A percentile compares a stretch with the other conserved stretches of the same genome.
Conservation (phyloP, 1,140 invertebrate genomes). For the Danaus melanippus region DNA sequence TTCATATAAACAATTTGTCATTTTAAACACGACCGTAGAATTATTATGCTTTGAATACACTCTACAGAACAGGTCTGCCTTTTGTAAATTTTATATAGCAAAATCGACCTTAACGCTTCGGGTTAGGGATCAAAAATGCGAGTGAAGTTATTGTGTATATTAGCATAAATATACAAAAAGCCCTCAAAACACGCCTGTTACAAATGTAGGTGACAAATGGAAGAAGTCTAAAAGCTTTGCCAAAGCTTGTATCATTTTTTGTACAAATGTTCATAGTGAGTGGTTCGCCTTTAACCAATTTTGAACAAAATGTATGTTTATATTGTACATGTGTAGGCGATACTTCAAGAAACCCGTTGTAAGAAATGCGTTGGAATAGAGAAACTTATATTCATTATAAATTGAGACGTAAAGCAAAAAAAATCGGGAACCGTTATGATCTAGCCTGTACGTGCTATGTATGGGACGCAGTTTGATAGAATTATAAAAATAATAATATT, state of each 20-base stretch:
- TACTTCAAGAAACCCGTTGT: no score
- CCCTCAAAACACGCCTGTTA: conserved; percentile 11
- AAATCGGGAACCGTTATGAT: no score
- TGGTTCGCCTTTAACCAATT: no score
- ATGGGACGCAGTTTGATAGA: no score
- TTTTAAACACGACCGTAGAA: conserved; percentile 14
- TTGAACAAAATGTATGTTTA: no score
- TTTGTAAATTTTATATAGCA: neutral
- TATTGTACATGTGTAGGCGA: no score
- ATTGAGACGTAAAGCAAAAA: no score
- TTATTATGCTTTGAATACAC: conserved; percentile 4
- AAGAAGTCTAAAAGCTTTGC: conserved; percentile 18
- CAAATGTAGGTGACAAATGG: conserved; percentile 32
- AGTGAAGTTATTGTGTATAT: conserved; percentile 4
- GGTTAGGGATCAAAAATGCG: neutral
- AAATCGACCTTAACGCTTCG: no score
- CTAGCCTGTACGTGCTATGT: no score
- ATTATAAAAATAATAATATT: no score
- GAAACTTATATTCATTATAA: no score
- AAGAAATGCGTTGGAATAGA: no score
- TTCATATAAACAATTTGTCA: conserved; percentile 15
- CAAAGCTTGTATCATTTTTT: conserved; percentile 7
- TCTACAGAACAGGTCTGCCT: neutral
- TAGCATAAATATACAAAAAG: conserved; percentile 12
- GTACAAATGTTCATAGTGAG: neutral